A percentile compares a stretch with the other conserved stretches of the same genome.
Conservation (phyloP, 1,140 invertebrate genomes). For the Anastrepha ludens region DNA sequence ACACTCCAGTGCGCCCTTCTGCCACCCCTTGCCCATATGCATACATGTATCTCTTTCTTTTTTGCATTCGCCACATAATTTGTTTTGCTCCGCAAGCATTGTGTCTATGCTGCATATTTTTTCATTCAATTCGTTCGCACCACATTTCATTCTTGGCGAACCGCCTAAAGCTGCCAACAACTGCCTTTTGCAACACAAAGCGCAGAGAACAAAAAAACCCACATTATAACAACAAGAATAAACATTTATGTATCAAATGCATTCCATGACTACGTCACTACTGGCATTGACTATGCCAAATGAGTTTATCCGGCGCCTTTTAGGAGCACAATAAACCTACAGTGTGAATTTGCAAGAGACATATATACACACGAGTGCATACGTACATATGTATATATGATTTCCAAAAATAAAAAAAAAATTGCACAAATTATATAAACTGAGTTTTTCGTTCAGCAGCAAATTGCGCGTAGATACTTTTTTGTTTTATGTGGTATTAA, state of each 20-base stretch:
- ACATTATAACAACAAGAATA: not conserved
- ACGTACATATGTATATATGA: too few species aligned
- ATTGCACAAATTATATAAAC: too few species aligned
- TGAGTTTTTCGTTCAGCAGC: too few species aligned
- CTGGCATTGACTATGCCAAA: conserved; percentile 44
- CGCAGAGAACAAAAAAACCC: not conserved
- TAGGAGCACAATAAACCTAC: not conserved
- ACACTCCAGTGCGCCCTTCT: too few species aligned
- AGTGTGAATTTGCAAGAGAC: too few species aligned
- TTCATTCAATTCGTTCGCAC: not conserved
- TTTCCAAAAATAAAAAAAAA: too few species aligned
- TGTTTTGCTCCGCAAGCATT: not conserved
- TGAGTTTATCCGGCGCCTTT: conserved; percentile 45
- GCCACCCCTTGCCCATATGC: too few species aligned
- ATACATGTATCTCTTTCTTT: too few species aligned
- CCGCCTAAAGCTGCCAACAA: conserved; percentile 1
- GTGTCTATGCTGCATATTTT: not conserved
- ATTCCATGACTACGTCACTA: conserved; percentile 17
- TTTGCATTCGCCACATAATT: not conserved
- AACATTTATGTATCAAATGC: conserved; percentile 2
- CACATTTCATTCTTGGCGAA: conserved; percentile 1
- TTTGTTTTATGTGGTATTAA: too few species aligned
- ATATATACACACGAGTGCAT: too few species aligned
- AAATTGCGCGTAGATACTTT: too few species aligned
- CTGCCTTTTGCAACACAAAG: conserved; percentile 7